Conservation (phyloP, 1,140 invertebrate genomes). For the Drosophila ohnishii region DNA sequence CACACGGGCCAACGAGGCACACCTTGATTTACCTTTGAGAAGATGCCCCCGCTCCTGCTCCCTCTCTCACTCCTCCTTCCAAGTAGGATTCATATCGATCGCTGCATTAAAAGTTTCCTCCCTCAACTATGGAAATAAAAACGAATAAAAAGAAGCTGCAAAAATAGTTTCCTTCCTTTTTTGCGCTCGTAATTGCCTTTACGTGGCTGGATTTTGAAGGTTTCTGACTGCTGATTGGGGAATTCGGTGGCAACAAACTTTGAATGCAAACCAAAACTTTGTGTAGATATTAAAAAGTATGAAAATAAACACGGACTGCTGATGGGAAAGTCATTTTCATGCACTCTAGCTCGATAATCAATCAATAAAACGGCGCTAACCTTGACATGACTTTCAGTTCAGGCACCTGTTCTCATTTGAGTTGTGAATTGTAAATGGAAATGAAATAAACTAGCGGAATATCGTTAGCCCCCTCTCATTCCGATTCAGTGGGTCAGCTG, state of each 20-base stretch:
- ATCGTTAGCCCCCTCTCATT: slow-evolving; percentile 8
- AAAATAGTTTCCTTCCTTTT: slow-evolving; percentile 44
- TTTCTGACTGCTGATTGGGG: slow-evolving; percentile 47
- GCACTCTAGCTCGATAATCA: slow-evolving; percentile 27
- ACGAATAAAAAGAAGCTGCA: slow-evolving; percentile 18
- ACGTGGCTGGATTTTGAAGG: slow-evolving; percentile 58
- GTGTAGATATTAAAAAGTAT: neutral
- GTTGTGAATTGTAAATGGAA: slow-evolving; percentile 27
- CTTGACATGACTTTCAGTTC: slow-evolving; percentile 62
- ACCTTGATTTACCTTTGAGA: slow-evolving; percentile 68
- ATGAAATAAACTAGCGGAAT: slow-evolving; percentile 22
- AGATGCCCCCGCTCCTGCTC: slow-evolving; percentile 23
- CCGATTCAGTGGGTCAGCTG: slow-evolving; percentile 25
- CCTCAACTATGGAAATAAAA: slow-evolving; percentile 23
- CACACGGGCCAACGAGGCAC: slow-evolving; percentile 49
- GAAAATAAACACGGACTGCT: neutral
- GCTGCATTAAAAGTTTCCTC: slow-evolving; percentile 50
- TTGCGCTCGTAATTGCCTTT: slow-evolving; percentile 57
- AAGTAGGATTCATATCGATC: slow-evolving; percentile 61
- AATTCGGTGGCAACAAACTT: slow-evolving; percentile 17
- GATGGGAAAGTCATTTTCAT: slow-evolving; percentile 15
- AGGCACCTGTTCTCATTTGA: slow-evolving; percentile 36
- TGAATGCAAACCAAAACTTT: slow-evolving; percentile 30
- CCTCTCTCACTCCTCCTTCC: neutral
- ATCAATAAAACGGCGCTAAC: slow-evolving; percentile 57